These are phyloP conservation scores for Diorhabda elongata DNA, from an alignment of 1,140 invertebrate species.

Conservation along the genomic window DNA sequence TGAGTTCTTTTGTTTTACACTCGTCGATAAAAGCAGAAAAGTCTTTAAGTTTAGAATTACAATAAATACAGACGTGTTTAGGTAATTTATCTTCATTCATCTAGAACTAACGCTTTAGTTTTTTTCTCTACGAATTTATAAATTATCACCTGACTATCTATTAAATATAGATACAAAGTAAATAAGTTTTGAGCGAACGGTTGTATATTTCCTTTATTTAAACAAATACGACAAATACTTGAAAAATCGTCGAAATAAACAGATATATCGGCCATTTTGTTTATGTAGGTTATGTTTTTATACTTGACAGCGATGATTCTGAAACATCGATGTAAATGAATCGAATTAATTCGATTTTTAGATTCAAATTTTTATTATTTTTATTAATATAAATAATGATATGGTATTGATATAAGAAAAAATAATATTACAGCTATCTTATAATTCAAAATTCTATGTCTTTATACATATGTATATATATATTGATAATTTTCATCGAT, in stretches of 20 bases:
- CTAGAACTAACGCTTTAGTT: background rate
- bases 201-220: constrained; percentile 7
- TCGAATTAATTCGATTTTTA: too few species aligned
- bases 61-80: constrained; percentile 10
- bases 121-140: background rate
- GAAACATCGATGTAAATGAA: too few species aligned
- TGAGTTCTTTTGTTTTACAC: constrained; percentile 5
- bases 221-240: constrained; percentile 15
- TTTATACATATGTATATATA: too few species aligned
- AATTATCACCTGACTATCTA: constrained; percentile 7
- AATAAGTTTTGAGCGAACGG: constrained; percentile 8
- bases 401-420: too few species aligned
- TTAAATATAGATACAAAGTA: constrained; percentile 4
- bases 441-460: too few species aligned
- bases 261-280: background rate
- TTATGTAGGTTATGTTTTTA: background rate
- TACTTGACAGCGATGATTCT: too few species aligned
- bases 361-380: too few species aligned
- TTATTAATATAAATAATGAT: too few species aligned
- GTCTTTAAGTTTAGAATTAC: constrained; percentile 3
- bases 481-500: too few species aligned
- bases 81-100: constrained; percentile 9
- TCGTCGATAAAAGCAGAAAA: constrained; percentile 6
- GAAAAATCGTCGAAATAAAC: constrained; percentile 8
- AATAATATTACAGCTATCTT: too few species aligned